phyloP scores from a whole-genome alignment of 2,113 vertebrate species.

The Brachyhypopomus gauderio region DNA sequence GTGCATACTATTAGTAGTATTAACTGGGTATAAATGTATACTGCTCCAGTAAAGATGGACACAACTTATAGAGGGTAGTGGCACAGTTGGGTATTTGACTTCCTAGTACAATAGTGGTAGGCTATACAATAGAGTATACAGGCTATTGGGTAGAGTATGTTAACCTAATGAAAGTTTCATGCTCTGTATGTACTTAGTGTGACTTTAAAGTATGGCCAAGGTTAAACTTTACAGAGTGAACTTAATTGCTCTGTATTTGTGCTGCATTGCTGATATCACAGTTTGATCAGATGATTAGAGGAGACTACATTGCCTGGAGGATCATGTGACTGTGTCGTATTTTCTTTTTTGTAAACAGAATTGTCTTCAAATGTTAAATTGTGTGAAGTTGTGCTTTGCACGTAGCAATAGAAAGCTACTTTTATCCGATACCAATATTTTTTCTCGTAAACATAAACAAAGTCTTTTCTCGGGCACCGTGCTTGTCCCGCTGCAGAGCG shows the following conservation, averaged over 20 bases:
- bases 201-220: not conserved
- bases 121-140: no score
- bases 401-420: not conserved
- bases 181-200: not conserved
- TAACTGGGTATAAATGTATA: no score
- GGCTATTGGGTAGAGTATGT: no score
- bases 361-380: no score
- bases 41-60: no score
- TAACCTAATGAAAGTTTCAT: no score
- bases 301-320: no score
- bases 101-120: no score
- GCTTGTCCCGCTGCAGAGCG: not conserved
- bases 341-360: no score
- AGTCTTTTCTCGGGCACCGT: not conserved
- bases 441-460: not conserved
- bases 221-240: slow-evolving; percentile 23
- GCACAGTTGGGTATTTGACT: no score
- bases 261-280: not conserved
- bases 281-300: not conserved
- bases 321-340: not conserved
- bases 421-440: not conserved
- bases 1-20: no score
- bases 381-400: not conserved
- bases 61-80: no score
- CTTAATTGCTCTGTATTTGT: slow-evolving; percentile 5